These are phyloP conservation scores for Tetranychus truncatus DNA, from an alignment of 2,888 invertebrate genomes.

Conservation along the genomic window DNA sequence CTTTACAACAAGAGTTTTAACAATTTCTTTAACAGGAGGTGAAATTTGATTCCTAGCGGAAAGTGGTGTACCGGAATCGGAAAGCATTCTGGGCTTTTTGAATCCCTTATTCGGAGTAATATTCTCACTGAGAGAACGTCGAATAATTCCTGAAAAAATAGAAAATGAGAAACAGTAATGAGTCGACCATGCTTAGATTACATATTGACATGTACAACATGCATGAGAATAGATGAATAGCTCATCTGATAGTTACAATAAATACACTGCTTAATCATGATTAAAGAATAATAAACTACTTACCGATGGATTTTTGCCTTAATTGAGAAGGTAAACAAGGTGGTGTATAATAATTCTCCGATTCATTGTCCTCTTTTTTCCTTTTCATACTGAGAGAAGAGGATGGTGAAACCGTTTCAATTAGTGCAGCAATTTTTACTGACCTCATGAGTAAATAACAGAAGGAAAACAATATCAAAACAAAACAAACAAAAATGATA, in stretches of 20 bases:
- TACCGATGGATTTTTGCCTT: neutral
- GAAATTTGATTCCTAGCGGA: neutral
- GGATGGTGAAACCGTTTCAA: neutral
- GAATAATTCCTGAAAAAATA: neutral
- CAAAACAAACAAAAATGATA: neutral
- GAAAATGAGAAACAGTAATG: neutral
- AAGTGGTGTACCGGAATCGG: neutral
- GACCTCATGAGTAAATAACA: neutral
- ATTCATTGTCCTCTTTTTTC: neutral
- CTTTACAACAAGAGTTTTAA: neutral
- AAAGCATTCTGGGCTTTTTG: neutral
- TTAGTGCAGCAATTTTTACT: neutral
- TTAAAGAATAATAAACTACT: neutral
- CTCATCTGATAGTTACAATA: neutral
- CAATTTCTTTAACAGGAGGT: neutral
- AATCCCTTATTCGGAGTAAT: neutral
- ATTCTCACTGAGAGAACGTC: neutral
- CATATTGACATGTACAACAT: neutral
- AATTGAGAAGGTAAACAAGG: neutral
- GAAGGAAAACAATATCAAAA: neutral
- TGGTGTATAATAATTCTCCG: neutral
- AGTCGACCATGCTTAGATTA: neutral
- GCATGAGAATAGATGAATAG: neutral
- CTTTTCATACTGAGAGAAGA: neutral
- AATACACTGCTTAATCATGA: neutral